These are phyloP conservation scores for Sphaerophoria rueppellii DNA, from an alignment of 2,888 invertebrate species.

Conservation along the genomic window DNA sequence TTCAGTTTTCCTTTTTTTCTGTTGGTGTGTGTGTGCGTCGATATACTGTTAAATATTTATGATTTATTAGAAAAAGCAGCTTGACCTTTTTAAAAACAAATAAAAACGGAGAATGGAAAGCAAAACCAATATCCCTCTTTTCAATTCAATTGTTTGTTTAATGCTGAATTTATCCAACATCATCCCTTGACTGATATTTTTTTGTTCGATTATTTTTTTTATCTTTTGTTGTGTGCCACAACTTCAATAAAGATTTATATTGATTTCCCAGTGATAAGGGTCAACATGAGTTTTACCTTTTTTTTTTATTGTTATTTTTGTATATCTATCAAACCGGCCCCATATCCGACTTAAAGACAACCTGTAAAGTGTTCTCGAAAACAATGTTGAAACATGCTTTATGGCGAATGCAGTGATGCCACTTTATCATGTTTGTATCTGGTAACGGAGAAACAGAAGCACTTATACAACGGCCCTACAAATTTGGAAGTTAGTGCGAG, in stretches of 20 bases:
- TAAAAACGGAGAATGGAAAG: not conserved
- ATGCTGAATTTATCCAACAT: slow-evolving; percentile 17
- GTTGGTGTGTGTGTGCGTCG: too few species aligned
- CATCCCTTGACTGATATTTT: not conserved
- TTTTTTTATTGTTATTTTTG: slow-evolving; percentile 15
- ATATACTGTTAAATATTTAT: slow-evolving; percentile 8
- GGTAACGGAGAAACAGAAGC: too few species aligned
- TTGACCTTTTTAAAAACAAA: not conserved
- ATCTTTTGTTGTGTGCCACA: not conserved
- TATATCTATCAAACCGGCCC: slow-evolving; percentile 14
- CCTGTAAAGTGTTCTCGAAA: slow-evolving; percentile 51
- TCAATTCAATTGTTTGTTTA: slow-evolving; percentile 20
- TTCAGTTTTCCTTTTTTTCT: not conserved
- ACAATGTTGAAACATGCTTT: slow-evolving; percentile 41
- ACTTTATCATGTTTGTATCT: not conserved
- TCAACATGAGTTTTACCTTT: slow-evolving; percentile 38
- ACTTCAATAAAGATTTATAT: slow-evolving; percentile 26
- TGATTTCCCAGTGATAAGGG: slow-evolving; percentile 60
- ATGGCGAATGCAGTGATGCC: slow-evolving; percentile 1
- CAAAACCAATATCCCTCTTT: not conserved
- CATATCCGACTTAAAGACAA: slow-evolving; percentile 43
- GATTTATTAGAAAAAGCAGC: not conserved
- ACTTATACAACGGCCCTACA: too few species aligned
- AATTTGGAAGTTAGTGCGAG: too few species aligned
- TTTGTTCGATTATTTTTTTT: not conserved